phyloP scores from a whole-genome alignment of 37 sponge, comb jelly and placozoan species.

The Tethya wilhelma region DNA sequence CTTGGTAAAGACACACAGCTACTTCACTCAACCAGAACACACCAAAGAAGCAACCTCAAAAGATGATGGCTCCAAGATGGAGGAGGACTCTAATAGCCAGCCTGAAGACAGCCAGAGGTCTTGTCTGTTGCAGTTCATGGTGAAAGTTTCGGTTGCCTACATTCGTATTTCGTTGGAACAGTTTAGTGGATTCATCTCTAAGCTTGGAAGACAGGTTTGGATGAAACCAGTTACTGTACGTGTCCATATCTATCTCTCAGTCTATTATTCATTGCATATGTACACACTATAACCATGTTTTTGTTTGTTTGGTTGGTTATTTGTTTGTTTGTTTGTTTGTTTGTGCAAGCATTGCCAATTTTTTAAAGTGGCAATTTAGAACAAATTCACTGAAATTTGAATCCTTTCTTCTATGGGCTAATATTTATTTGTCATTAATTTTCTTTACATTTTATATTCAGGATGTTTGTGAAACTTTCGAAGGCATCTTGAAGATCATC shows the following conservation, averaged over 20 bases:
- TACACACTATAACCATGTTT: too few relatives aligned
- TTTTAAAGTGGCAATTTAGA: too few relatives aligned
- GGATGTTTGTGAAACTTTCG: conserved; percentile 62
- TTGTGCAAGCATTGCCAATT: too few relatives aligned
- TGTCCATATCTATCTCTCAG: too few relatives aligned
- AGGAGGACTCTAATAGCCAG: neutral
- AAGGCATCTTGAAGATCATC: conserved; percentile 48
- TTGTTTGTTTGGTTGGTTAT: too few relatives aligned
- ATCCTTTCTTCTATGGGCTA: too few relatives aligned
- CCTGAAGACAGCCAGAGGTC: neutral
- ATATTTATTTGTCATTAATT: too few relatives aligned
- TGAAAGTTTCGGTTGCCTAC: neutral
- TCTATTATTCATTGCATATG: too few relatives aligned
- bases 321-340: too few relatives aligned
- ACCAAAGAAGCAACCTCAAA: neutral
- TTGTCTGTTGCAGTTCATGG: conserved; percentile 1
- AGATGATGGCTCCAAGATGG: neutral
- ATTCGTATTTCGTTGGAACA: conserved; percentile 31
- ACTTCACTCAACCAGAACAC: conserved; percentile 1
- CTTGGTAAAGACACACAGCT: neutral
- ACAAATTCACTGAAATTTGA: too few relatives aligned
- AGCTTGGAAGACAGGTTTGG: conserved; percentile 39
- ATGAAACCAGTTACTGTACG: too few relatives aligned
- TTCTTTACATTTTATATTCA: neutral
- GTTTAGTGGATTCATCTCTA: conserved; percentile 48